Percentiles rank a stretch among this genome's conserved stretches.
These are phyloP conservation scores for Brachyopa scutellaris DNA, from an alignment of 2,888 invertebrate genomes.

Conservation along the genomic window DNA sequence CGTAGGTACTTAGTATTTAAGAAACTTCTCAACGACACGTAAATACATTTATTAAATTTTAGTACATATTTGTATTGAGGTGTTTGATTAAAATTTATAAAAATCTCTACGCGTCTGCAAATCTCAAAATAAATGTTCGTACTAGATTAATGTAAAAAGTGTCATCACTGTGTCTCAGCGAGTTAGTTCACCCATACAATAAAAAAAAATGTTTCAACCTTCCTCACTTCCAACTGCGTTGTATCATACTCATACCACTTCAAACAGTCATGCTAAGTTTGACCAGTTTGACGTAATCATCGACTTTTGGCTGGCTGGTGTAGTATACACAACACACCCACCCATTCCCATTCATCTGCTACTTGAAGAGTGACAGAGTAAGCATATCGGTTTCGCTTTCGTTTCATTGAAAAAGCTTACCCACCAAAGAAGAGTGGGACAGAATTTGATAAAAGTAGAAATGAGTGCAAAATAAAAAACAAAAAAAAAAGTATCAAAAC, in stretches of 20 bases:
- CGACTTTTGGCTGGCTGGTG: not conserved
- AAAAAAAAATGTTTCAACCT: not conserved
- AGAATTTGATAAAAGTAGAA: not conserved
- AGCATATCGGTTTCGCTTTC: constrained; percentile 57
- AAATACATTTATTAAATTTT: too few species aligned
- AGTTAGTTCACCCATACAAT: too few species aligned
- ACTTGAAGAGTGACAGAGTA: constrained; percentile 21
- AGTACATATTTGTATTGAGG: too few species aligned
- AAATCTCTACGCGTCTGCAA: too few species aligned
- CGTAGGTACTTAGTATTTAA: too few species aligned
- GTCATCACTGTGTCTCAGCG: constrained; percentile 11
- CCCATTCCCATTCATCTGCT: constrained; percentile 20
- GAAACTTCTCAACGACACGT: too few species aligned
- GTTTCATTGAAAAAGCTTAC: constrained; percentile 42
- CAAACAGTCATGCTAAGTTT: not conserved
- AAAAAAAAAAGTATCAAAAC: not conserved
- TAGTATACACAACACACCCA: constrained; percentile 9
- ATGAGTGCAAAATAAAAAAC: constrained; percentile 5
- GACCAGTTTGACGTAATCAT: too few species aligned
- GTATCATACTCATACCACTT: not conserved
- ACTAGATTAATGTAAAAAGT: not conserved
- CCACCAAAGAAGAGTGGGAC: not conserved
- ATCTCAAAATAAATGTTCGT: too few species aligned
- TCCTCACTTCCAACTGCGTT: not conserved
- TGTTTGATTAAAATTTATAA: too few species aligned